These are phyloP conservation scores for Clavelina lepadiformis DNA, from an alignment of 23 tunicate species.

Conservation along the genomic window DNA sequence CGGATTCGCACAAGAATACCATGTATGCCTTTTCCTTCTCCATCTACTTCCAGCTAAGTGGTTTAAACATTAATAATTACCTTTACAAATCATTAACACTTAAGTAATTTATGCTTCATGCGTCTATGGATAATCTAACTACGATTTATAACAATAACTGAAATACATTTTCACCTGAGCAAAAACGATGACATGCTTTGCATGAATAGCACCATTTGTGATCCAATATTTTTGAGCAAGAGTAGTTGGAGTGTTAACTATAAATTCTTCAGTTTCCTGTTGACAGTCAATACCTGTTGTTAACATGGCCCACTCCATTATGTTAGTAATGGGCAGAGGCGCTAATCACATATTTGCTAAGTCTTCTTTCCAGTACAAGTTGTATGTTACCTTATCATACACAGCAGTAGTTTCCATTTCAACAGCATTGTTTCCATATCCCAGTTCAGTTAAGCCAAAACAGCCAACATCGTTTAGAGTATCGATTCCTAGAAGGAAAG, in stretches of 20 bases:
- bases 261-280: conserved; percentile 85
- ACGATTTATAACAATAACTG: neutral
- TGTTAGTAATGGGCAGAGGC: neutral
- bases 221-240: conserved; percentile 99
- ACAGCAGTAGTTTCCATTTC: conserved; percentile 98
- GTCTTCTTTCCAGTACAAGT: neutral
- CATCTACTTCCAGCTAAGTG: conserved; percentile 60
- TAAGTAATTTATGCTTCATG: neutral
- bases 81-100: neutral
- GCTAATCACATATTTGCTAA: neutral
- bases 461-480: conserved; percentile 83
- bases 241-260: conserved; percentile 87
- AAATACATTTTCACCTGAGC: conserved; percentile 81
- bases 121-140: neutral
- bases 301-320: neutral
- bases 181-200: conserved; percentile 89
- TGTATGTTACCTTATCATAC: conserved; percentile 36
- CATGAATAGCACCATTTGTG: conserved; percentile 94
- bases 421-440: conserved; percentile 95
- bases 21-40: conserved; percentile 71
- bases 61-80: neutral
- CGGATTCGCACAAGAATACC: conserved; percentile 87
- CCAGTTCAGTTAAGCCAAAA: conserved; percentile 92
- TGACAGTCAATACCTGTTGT: neutral
- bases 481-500: conserved; percentile 73